Evolutionary conservation across 2,888 invertebrate species (phyloP).

Genomic region (Deilephila porcellus): DNA sequence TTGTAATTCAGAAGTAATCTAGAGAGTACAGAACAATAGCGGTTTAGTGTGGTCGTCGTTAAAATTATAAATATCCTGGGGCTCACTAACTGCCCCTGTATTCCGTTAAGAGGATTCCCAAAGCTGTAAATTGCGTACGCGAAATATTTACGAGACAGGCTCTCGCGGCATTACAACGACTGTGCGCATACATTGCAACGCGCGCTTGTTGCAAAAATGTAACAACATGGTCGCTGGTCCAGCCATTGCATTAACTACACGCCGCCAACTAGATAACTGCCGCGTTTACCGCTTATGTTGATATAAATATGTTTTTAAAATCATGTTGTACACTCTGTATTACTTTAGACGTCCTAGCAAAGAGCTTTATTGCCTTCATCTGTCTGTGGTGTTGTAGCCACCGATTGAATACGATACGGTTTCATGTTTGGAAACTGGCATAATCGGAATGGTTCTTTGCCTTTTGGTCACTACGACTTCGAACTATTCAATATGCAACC

Average conservation of each 20-base stretch:
- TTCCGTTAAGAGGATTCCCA: conserved; percentile 82
- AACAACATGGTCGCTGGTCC: conserved; percentile 49
- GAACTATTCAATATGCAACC: too few relatives aligned
- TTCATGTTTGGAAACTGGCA: neutral
- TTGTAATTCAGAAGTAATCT: conserved; percentile 52
- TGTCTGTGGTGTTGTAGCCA: neutral
- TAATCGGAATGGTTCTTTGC: neutral
- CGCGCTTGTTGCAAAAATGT: conserved; percentile 75
- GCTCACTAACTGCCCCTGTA: conserved; percentile 79
- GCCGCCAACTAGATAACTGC: conserved; percentile 57
- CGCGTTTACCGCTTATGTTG: conserved; percentile 13
- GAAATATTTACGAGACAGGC: conserved; percentile 83
- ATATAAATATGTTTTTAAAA: conserved; percentile 4
- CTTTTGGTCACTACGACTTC: neutral
- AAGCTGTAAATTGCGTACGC: conserved; percentile 80
- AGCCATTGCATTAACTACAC: conserved; percentile 56
- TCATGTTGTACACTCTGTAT: neutral
- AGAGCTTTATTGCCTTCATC: neutral
- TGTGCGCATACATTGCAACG: conserved; percentile 71
- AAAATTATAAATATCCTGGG: conserved; percentile 75
- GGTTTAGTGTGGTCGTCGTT: conserved; percentile 61
- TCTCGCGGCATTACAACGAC: conserved; percentile 77
- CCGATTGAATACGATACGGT: neutral
- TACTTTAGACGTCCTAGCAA: neutral
- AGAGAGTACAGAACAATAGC: conserved; percentile 55